Base-by-base conservation (phyloP, 2,888 invertebrate species). In the Amphipoea lucens region DNA sequence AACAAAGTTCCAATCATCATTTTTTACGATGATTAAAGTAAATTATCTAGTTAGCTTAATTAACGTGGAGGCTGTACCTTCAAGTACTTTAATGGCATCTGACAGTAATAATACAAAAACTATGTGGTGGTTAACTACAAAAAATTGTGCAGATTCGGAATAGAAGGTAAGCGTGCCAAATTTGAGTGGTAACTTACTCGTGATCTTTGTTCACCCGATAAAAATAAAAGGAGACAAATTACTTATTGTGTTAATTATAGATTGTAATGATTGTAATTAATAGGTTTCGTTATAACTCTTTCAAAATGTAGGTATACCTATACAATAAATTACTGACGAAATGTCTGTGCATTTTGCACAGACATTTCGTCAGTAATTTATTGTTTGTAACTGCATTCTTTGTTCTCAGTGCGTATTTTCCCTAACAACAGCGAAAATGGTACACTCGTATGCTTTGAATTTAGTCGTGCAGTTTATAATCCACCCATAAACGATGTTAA, bases 21-120 rank as follows among this genome's bases (percentile, higher is more conserved):
- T 82, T 84, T 85, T 85, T 77, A 68, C 67, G 72, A 83, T 73
- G 66, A 85, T 80, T 83, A 72, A 83, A 73, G 63, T 45, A 29
- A 85, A 85, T 85, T 85, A 77, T 75, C 85, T 85, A 66, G 79
- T 85, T 85, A 85, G 57, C 74, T 83, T 73, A 85, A 85, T 85
- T 79, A 83, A 75, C 69, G 23, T 79, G 60, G 71, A 76, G 67
- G 72, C 48, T 79, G 42, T 74, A 71, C 42, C 79, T 76, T 63
- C 62, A 63, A 74, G 71, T 79, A 75, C 57, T 72, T 63, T 82
- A 79, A 76, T 68, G 51, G 72, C 72, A 66, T 60, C 71, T 65
- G 80, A 63, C 60, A 76, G 65, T 79, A 79, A 73, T 84, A 69
- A 60, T 63, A 77, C 29, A 85, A 85, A 85, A 83, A 80, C 76